Base-by-base conservation (phyloP, 1,140 invertebrate species). In the Maconellicoccus hirsutus region DNA sequence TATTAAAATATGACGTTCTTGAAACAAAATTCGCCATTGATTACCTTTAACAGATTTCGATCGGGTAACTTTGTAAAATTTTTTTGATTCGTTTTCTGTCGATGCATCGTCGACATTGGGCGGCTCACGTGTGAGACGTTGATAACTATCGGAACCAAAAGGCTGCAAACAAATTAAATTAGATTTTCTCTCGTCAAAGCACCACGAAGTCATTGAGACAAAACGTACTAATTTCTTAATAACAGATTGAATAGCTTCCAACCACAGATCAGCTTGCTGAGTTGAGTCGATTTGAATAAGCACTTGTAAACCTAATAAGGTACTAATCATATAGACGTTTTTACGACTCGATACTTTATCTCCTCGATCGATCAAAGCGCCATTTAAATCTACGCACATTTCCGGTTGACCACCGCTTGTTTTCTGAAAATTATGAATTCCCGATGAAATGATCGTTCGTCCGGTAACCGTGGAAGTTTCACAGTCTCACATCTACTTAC, bases 311-410 rank as follows among this genome's bases (percentile, higher is more conserved):
- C 83, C 83, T 19, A 82, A 75, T 29, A 83, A 76, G 52, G 83
- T 82, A 74, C 78, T 82, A 66, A 85, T 79, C 73, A 84, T 80
- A 74, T 85, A 86, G 59, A 85, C 84, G 77, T 85, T 84, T 77
- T 83, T 85, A 63, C 84, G 78, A 74, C 83, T 84, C 12, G 84
- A 85, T 72, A 83, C 80, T 72, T 84, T 83, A 25, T 82, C 80
- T 25, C 80, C 83, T 75, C 81, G 79, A 72, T 84, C 82, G 39
- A 85, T 78, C 59, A 78, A 76, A 59, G 84, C 81, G 70, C 84
- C 83, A 74, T 81, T 81, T 59, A 86, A 78, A 75, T 85, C 84
- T n/a, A 86, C 79, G 63, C 79, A 80, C 72, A 85, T 81, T 75
- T 84, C 85, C 29, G 80, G 77, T 39, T 76, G 38, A 75, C 75